These are phyloP conservation scores for Motacilla tschutschensis DNA, from an alignment of 2,113 vertebrate species.

Conservation along the genomic window DNA sequence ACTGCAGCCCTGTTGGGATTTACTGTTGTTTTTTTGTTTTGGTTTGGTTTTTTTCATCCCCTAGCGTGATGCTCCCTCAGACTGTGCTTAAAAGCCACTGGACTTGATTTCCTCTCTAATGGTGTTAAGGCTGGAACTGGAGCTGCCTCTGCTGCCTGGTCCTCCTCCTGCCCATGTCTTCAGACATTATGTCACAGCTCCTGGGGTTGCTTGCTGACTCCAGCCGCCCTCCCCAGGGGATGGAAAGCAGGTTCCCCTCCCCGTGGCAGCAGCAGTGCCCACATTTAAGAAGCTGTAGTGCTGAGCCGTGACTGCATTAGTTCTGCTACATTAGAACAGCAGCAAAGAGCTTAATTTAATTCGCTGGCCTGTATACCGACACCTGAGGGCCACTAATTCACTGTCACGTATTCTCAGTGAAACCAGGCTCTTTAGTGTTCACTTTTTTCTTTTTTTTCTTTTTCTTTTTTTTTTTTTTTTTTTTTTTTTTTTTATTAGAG, in stretches of 20 bases:
- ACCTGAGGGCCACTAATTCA: slow-evolving; percentile 64
- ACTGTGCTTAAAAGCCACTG: background rate
- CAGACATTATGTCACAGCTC: slow-evolving; percentile 42
- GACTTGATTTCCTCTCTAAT: slow-evolving; percentile 37
- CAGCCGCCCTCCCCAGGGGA: background rate
- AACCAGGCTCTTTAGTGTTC: background rate
- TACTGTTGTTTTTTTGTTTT: background rate
- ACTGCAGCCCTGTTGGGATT: background rate
- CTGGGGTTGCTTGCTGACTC: background rate
- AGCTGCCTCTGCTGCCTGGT: slow-evolving; percentile 5
- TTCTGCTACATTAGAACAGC: slow-evolving; percentile 64
- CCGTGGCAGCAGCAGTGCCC: slow-evolving; percentile 26
- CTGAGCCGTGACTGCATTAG: slow-evolving; percentile 62
- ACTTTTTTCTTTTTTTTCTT: too few relatives aligned
- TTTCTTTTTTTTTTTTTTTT: too few relatives aligned
- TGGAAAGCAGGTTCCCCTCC: slow-evolving; percentile 14
- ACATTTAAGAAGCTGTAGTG: slow-evolving; percentile 39
- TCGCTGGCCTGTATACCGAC: slow-evolving; percentile 22
- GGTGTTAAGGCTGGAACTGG: background rate
- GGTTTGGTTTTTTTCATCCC: background rate
- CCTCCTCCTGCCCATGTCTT: background rate
- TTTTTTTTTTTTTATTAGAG: background rate
- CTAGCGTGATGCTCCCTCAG: background rate
- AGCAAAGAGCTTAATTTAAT: slow-evolving; percentile 65
- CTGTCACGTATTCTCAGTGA: slow-evolving; percentile 38